Evolutionary conservation across 2,113 vertebrate genomes (phyloP).

Genomic region (Alosa alosa): DNA sequence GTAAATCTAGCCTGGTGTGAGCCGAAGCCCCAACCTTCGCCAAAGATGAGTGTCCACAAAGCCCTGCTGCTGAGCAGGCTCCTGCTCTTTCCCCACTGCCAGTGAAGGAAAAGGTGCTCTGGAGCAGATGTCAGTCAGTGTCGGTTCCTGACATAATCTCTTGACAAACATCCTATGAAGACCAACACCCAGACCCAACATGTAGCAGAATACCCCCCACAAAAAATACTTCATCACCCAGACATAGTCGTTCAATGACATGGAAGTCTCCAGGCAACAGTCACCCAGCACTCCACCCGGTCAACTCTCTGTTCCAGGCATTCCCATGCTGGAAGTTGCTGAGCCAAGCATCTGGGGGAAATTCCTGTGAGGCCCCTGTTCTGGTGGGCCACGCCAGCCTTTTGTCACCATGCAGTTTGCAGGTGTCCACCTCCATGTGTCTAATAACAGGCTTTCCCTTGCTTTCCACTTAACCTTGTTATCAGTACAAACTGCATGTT

Average conservation of each 20-base stretch:
- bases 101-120: slow-evolving; percentile 4
- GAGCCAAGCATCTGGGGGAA: neutral
- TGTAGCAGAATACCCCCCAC: slow-evolving; percentile 57
- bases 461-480: slow-evolving; percentile 20
- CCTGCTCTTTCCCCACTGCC: slow-evolving; percentile 42
- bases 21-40: slow-evolving; percentile 5
- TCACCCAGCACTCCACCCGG: neutral
- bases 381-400: neutral
- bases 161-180: slow-evolving; percentile 56
- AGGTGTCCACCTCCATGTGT: neutral
- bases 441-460: neutral
- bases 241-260: slow-evolving; percentile 23
- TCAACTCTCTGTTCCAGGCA: neutral
- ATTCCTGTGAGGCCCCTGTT: neutral
- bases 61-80: neutral
- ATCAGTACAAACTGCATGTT: slow-evolving; percentile 30
- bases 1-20: slow-evolving; percentile 57
- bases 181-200: slow-evolving; percentile 52
- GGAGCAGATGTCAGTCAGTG: slow-evolving; percentile 59
- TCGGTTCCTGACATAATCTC: slow-evolving; percentile 61
- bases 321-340: neutral
- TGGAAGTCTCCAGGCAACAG: slow-evolving; percentile 35
- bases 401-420: slow-evolving; percentile 3
- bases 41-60: neutral
- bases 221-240: slow-evolving; percentile 30